Evolutionary conservation across 2,797 vertebrate species (phyloP), one percentile per base, ranked within the genome.

Genomic region (Hybognathus amarus): DNA sequence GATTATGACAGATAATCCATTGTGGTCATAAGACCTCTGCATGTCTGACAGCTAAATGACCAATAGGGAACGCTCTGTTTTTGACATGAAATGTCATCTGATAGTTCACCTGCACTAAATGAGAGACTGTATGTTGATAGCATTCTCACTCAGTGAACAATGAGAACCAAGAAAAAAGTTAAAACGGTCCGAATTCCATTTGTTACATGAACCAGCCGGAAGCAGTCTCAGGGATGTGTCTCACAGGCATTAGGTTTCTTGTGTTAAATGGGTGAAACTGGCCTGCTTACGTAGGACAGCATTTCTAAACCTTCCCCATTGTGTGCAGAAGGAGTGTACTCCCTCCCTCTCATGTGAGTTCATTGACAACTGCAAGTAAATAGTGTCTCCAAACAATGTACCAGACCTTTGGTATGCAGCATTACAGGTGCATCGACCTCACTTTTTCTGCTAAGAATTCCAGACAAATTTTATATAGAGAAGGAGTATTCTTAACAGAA

Each of bases 221-320:
- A 74, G 66, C 71, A 79, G 81, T 59, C 45, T 47, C 47, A 59
- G 52, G 50, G 38, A 78, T 15, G 69, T 85, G 77, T 87, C 84
- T 81, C 80, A 86, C 80, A 81, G 78, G 84, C 83, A 83, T 87
- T 80, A 66, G 67, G 85, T 89, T 86, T 87, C 86, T 80, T 77
- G 76, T 56, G 67, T 80, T 54, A 86, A 86, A 77, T 61, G 69
- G 82, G 74, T 64, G 87, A 89, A 86, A 89, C 78, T 80, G 68
- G 77, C 77, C 83, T 86, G 85, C 54, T 80, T 56, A 86, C 79
- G 77, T 77, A 64, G 59, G 24, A 67, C 61, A 30, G 77, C 77
- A 76, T 80, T 79, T 83, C 64, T 83, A 73, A 83, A 45, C 74
- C 70, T 54, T 81, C 33, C 50, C 64, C 45, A 77, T 86, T 88